A percentile compares a stretch with the other conserved stretches of the same genome.
Evolutionary conservation across 1,140 invertebrate species (phyloP).

Genomic region (Lepidurus arcticus): DNA sequence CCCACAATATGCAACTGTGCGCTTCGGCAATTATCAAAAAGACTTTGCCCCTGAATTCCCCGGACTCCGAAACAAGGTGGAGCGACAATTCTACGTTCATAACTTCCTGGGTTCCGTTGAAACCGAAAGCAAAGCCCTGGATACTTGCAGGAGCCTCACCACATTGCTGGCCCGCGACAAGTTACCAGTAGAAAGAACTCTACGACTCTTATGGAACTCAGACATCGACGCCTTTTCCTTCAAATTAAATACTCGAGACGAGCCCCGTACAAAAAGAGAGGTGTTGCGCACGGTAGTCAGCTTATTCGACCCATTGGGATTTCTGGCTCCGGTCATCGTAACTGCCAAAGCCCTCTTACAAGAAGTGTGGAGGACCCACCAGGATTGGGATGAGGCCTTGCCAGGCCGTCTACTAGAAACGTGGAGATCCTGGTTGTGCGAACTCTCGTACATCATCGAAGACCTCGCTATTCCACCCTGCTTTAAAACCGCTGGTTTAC

Average conservation of each 20-base stretch:
- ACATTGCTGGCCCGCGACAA: constrained; percentile 25
- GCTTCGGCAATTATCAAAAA: not conserved
- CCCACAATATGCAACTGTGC: constrained; percentile 16
- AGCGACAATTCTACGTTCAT: constrained; percentile 33
- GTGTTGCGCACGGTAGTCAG: constrained; percentile 30
- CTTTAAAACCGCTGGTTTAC: too few species aligned
- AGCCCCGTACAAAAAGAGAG: constrained; percentile 34
- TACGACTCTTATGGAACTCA: too few species aligned
- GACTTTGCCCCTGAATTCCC: constrained; percentile 19
- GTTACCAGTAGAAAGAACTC: too few species aligned
- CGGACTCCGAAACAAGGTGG: not conserved
- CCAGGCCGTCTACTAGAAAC: too few species aligned
- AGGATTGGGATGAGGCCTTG: too few species aligned
- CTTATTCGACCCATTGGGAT: constrained; percentile 40
- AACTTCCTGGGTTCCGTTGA: constrained; percentile 31
- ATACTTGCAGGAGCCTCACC: not conserved
- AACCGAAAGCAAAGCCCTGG: constrained; percentile 14
- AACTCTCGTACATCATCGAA: too few species aligned
- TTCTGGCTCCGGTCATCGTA: constrained; percentile 41
- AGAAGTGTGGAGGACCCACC: too few species aligned
- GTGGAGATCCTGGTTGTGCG: too few species aligned
- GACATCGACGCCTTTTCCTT: too few species aligned
- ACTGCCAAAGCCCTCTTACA: constrained; percentile 44
- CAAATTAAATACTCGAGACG: too few species aligned
- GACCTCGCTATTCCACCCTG: too few species aligned